Base-by-base conservation (phyloP, 2,797 vertebrate species). In the Sebastes itinus region DNA sequence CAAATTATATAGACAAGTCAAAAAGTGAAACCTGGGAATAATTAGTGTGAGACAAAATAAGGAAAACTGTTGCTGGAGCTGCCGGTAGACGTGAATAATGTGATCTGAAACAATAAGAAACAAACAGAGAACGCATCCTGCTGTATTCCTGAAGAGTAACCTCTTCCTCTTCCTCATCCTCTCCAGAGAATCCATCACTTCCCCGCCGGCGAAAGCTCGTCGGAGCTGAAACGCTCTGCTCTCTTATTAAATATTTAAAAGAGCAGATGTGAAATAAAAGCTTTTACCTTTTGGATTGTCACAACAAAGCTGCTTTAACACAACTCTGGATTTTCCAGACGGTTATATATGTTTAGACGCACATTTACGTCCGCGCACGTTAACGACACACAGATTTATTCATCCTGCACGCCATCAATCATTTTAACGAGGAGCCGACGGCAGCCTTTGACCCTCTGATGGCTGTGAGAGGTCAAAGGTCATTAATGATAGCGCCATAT, bases 381-480 rank as follows among this genome's bases (percentile, higher is more conserved):
- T 12, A 2, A 22, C n/a, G 8, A 55, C 42, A 4, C 70, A 8
- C 59, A 23, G 54, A 75, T 78, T 61, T 71, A 75, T 75, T 74
- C 62, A 27, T 7, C 42, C 68, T 6, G 61, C 6, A n/a, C 22
- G 0, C 23, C 5, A 86, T 89, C 83, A 20, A 82, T 90, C 88
- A 73, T 71, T 42, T 65, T 82, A 84, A 91, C 55, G 12, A 86
- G 82, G 60, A 62, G 72, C 58, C 35, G 0, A 38, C 4, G 7
- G 23, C 35, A 69, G 69, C 28, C 69, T 62, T 4, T 49, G 42
- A 70, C 69, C 67, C 62, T 28, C 49, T 64, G 62, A 80, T 56
- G 80, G 62, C 58, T 35, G 16, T 0, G 0, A 58, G 55, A 61
- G 87, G 80, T 88, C 80, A 84, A n/a, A 86, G 83, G 86, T 83